Conservation (phyloP, 2,113 vertebrate genomes). For the Loxodonta africana region DNA sequence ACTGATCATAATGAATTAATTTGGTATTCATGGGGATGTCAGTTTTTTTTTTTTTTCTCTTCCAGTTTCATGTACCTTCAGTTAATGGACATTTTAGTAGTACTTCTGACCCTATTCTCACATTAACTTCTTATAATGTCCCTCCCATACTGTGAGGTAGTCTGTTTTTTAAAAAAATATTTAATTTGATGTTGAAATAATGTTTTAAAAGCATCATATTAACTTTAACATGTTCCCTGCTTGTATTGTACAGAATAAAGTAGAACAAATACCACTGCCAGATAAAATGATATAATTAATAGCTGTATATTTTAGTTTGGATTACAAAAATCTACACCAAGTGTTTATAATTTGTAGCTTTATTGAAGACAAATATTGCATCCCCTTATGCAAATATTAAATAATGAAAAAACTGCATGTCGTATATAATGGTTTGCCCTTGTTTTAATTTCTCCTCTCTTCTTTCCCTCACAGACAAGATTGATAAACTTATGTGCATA, state of each 20-base stretch:
- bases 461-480: constrained; percentile 56
- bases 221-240: neutral
- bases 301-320: constrained; percentile 59
- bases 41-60: constrained; percentile 17
- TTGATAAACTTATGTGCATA: constrained; percentile 82
- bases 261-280: neutral
- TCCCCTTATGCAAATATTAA: constrained; percentile 74
- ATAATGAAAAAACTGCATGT: constrained; percentile 66
- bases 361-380: constrained; percentile 67
- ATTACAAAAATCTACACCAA: constrained; percentile 58
- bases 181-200: constrained; percentile 64
- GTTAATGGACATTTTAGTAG: constrained; percentile 55
- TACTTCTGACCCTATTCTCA: constrained; percentile 27
- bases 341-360: constrained; percentile 63
- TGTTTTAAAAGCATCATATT: constrained; percentile 40
- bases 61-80: constrained; percentile 61
- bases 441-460: constrained; percentile 67
- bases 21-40: constrained; percentile 84
- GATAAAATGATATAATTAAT: constrained; percentile 36
- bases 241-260: constrained; percentile 57
- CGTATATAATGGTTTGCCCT: constrained; percentile 46
- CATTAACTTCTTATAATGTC: neutral
- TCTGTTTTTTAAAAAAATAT: neutral
- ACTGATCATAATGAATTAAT: constrained; percentile 86
- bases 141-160: neutral